phyloP scores from a whole-genome alignment of 1,140 invertebrate species.

The Temnothorax longispinosus region DNA sequence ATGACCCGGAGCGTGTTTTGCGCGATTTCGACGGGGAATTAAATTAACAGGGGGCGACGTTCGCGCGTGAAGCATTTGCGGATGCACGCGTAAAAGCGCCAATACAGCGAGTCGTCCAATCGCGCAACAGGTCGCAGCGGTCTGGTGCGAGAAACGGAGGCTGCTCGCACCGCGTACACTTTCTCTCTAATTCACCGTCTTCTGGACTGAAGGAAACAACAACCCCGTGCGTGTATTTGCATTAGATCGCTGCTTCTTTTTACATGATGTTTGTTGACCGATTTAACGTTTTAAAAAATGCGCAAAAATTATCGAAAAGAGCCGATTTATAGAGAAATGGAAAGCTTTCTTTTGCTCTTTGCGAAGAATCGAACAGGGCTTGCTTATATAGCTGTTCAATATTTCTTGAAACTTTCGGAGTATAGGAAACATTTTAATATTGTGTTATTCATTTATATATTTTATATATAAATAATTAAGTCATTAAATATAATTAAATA shows the following conservation, averaged over 20 bases:
- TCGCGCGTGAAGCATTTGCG: constrained; percentile 48
- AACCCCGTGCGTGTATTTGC: not conserved
- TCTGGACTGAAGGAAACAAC: not conserved
- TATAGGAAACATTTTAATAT: not conserved
- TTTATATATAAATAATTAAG: not conserved
- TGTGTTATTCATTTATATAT: not conserved
- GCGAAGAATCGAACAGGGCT: not conserved
- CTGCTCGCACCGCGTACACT: constrained; percentile 43
- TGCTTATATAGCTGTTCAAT: not conserved
- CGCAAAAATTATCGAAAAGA: not conserved
- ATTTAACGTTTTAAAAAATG: not conserved
- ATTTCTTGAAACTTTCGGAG: not conserved
- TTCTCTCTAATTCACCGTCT: constrained; percentile 32
- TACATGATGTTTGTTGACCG: not conserved
- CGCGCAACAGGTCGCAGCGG: constrained; percentile 80
- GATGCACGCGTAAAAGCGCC: constrained; percentile 47
- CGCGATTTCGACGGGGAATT: not conserved
- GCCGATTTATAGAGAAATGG: not conserved
- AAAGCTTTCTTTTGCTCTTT: not conserved
- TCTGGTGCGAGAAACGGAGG: constrained; percentile 73
- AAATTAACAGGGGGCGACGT: constrained; percentile 39
- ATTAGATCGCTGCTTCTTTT: not conserved
- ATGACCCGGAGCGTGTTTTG: not conserved
- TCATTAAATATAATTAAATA: not conserved
- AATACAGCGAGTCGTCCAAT: constrained; percentile 66